These are phyloP conservation scores for Talpa occidentalis DNA, from an alignment of 2,113 vertebrate genomes.

Conservation along the genomic window DNA sequence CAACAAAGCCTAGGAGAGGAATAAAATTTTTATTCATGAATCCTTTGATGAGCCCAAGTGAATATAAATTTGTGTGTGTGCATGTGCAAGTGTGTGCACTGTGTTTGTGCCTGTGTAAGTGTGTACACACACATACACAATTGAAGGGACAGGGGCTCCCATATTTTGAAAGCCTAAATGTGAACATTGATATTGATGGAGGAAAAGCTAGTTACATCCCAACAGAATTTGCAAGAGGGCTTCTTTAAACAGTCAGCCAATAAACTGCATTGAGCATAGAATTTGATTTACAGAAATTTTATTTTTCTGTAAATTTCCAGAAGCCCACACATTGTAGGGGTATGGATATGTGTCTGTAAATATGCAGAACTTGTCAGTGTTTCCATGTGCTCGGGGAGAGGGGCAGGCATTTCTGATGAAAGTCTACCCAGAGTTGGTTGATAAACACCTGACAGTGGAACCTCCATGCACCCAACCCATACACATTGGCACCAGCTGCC, in stretches of 20 bases:
- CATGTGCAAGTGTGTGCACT: accelerated
- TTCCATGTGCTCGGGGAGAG: background rate
- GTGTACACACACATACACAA: background rate
- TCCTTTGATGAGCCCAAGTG: background rate
- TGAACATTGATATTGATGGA: background rate
- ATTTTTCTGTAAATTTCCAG: background rate
- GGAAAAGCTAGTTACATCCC: background rate
- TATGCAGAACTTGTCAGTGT: background rate
- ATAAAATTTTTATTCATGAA: background rate
- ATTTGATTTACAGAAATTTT: constrained; percentile 6
- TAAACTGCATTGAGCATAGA: background rate
- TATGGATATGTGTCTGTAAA: background rate
- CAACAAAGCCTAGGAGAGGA: background rate
- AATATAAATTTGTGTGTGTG: background rate
- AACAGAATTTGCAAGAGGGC: background rate
- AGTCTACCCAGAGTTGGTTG: no score
- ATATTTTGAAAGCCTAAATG: background rate
- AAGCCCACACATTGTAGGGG: background rate
- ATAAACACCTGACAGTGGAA: background rate
- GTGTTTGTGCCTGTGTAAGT: background rate
- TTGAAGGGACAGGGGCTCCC: background rate
- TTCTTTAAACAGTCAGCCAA: constrained; percentile 29
- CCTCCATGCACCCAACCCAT: background rate
- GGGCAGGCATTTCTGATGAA: background rate
- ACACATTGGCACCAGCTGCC: background rate